phyloP scores from a whole-genome alignment of 2,888 invertebrate genomes.

The Scaptomyza caliginosa region DNA sequence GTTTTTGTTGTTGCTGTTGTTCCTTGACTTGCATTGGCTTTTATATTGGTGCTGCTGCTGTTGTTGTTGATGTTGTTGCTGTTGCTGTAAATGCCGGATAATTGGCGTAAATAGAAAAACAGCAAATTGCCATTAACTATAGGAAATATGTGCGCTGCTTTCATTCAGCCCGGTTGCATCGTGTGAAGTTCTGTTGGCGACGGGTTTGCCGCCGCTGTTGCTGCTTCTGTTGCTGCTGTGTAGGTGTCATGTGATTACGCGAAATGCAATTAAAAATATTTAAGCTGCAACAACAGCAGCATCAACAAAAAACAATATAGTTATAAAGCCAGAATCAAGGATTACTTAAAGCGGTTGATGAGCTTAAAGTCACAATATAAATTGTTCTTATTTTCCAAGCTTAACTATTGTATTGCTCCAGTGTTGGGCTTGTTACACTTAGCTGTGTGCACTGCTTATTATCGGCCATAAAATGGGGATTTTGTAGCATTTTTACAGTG shows the following conservation, averaged over 20 bases:
- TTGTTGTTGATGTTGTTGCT: conserved; percentile 30
- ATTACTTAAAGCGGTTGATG: conserved; percentile 58
- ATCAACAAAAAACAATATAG: conserved; percentile 35
- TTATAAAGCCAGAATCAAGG: conserved; percentile 15
- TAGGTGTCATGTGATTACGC: conserved; percentile 73
- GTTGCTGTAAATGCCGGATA: conserved; percentile 69
- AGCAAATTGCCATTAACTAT: conserved; percentile 79
- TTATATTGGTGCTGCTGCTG: conserved; percentile 26
- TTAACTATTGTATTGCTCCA: conserved; percentile 42
- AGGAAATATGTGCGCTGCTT: conserved; percentile 72
- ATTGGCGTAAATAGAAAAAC: conserved; percentile 80
- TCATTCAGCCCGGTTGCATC: conserved; percentile 46
- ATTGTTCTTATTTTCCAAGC: too few relatives aligned
- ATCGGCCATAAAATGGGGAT: conserved; percentile 48
- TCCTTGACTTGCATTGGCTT: conserved; percentile 50
- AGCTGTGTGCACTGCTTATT: conserved; percentile 43
- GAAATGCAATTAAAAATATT: conserved; percentile 78
- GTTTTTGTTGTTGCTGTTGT: conserved; percentile 15
- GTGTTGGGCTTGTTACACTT: conserved; percentile 6
- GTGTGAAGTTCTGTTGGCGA: conserved; percentile 28
- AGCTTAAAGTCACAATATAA: too few relatives aligned
- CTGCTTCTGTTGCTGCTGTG: not conserved
- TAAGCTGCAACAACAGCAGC: conserved; percentile 37
- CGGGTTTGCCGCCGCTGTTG: conserved; percentile 14
- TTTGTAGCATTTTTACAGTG: conserved; percentile 25